Conservation (phyloP, 1,140 invertebrate species). For the Lerema accius region DNA sequence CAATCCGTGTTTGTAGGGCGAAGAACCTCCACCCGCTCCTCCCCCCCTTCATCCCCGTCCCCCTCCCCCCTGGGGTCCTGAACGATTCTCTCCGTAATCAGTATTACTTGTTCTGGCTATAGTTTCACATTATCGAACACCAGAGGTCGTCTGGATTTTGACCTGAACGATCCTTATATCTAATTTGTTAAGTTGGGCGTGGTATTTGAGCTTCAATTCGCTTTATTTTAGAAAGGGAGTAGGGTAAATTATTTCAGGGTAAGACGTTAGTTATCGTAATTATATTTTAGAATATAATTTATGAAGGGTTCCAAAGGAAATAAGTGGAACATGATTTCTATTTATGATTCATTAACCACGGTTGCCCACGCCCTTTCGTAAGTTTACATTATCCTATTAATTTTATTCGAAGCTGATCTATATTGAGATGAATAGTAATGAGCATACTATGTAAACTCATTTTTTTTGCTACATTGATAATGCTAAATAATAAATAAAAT, state of each 20-base stretch:
- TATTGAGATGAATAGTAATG: too few species aligned
- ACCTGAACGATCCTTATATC: slow-evolving; percentile 1
- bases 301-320: too few species aligned
- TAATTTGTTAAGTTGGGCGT: background rate
- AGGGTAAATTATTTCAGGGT: background rate
- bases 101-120: slow-evolving; percentile 18
- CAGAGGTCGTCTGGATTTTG: slow-evolving; percentile 24
- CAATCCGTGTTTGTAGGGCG: slow-evolving; percentile 54
- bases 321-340: too few species aligned
- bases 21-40: background rate
- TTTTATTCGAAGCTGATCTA: too few species aligned
- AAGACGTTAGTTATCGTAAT: too few species aligned
- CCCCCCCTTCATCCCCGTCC: slow-evolving; percentile 19
- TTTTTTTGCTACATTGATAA: too few species aligned
- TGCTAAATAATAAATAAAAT: too few species aligned
- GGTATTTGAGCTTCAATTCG: background rate
- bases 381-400: too few species aligned
- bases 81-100: slow-evolving; percentile 20
- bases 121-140: slow-evolving; percentile 21
- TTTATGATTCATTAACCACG: too few species aligned
- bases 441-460: too few species aligned
- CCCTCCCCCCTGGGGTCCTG: slow-evolving; percentile 19
- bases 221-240: background rate
- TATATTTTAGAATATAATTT: too few species aligned
- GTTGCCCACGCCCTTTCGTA: too few species aligned